Evolutionary conservation across 2,113 vertebrate species (phyloP).

Genomic region (Noturus placidus): DNA sequence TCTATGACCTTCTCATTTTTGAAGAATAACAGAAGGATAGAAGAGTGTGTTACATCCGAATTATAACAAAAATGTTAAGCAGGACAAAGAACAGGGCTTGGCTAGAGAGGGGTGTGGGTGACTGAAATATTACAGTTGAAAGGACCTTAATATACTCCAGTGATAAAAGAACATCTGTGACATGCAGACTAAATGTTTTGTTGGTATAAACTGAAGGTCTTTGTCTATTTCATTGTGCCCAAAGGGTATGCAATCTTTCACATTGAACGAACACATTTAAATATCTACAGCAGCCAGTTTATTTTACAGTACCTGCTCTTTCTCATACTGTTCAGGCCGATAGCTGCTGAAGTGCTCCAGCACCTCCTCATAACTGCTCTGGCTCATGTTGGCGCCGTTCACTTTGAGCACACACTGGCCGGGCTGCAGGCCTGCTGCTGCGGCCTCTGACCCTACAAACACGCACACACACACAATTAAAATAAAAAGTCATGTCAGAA

Average conservation of each 20-base stretch:
- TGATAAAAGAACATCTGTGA: background rate
- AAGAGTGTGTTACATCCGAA: background rate
- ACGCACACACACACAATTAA: conserved; percentile 6
- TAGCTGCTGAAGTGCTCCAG: conserved; percentile 90
- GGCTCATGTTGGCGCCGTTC: conserved; percentile 83
- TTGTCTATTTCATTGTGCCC: background rate
- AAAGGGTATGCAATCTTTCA: background rate
- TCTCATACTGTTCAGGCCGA: conserved; percentile 73
- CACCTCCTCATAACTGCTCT: conserved; percentile 77
- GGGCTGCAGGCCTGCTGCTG: conserved; percentile 83
- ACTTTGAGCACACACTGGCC: conserved; percentile 94
- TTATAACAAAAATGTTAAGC: background rate
- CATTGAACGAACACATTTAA: background rate
- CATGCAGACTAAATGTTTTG: background rate
- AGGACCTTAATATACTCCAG: background rate
- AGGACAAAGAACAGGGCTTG: background rate
- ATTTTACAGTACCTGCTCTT: conserved; percentile 49
- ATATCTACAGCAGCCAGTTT: background rate
- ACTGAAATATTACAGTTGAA: background rate
- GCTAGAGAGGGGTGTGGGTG: background rate
- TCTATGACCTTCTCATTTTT: background rate
- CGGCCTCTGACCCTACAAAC: conserved; percentile 83
- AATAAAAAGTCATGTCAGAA: background rate
- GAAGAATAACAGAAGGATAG: background rate
- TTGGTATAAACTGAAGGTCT: background rate